These are phyloP conservation scores for Fopius arisanus DNA, from an alignment of 1,140 invertebrate species.

Conservation along the genomic window DNA sequence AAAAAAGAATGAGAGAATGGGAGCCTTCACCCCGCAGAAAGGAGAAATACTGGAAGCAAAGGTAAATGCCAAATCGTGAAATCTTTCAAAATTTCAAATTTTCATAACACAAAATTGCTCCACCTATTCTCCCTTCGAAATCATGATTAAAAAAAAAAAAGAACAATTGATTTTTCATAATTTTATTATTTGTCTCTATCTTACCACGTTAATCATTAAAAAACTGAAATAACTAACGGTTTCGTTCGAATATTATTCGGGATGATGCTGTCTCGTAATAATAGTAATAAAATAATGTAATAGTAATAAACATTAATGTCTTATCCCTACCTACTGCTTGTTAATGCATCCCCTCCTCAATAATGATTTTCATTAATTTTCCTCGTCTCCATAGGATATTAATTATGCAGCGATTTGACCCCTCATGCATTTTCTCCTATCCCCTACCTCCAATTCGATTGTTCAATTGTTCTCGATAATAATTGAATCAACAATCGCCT, in stretches of 20 bases:
- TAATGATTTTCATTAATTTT: background rate
- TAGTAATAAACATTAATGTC: conserved; percentile 51
- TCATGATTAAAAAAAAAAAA: background rate
- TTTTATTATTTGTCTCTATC: conserved; percentile 34
- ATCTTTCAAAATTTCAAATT: background rate
- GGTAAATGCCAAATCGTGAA: background rate
- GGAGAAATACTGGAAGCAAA: background rate
- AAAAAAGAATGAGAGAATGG: background rate
- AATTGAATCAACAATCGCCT: conserved; percentile 10
- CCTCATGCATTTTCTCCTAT: conserved; percentile 16
- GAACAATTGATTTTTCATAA: conserved; percentile 23
- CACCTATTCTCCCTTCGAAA: background rate
- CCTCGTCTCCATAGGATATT: conserved; percentile 28
- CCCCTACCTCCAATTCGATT: conserved; percentile 10
- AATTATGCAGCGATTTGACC: conserved; percentile 43
- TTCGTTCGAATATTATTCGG: conserved; percentile 38
- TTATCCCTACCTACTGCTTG: conserved; percentile 50
- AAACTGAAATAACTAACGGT: conserved; percentile 51
- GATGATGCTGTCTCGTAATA: conserved; percentile 46
- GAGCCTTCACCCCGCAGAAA: no score
- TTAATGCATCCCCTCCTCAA: background rate
- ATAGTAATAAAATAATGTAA: conserved; percentile 48
- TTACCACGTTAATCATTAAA: conserved; percentile 52
- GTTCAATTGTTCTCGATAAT: conserved; percentile 14
- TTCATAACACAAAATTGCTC: no score